A percentile compares a stretch with the other conserved stretches of the same genome.
Conservation (phyloP, 2,113 vertebrate genomes). For the Rynchops niger region DNA sequence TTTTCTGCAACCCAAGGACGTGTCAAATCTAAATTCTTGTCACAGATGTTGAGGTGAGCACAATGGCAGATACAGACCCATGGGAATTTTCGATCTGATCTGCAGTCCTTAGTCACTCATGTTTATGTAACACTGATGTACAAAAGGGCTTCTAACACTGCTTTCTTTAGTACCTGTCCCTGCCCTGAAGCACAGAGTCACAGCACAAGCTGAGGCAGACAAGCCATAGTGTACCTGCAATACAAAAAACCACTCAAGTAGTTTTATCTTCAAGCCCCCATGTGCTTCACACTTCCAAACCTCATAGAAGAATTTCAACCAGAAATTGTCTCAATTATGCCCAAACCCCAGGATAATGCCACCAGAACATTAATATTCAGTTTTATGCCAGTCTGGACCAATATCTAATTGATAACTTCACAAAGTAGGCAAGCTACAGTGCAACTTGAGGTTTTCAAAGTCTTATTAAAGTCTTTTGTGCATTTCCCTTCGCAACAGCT, state of each 20-base stretch:
- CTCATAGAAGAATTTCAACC: neutral
- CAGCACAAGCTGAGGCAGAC: neutral
- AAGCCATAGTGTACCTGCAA: neutral
- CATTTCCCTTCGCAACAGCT: neutral
- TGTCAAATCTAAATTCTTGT: neutral
- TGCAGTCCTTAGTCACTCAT: neutral
- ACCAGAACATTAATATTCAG: neutral
- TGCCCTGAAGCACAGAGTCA: neutral
- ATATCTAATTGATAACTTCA: neutral
- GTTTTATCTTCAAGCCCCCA: neutral
- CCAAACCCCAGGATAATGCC: neutral
- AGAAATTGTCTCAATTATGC: neutral
- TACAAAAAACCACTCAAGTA: neutral
- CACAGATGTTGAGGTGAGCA: neutral
- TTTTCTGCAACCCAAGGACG: neutral
- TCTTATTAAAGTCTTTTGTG: neutral
- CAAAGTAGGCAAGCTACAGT: neutral
- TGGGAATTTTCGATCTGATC: neutral
- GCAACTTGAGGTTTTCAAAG: neutral
- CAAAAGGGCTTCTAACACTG: neutral
- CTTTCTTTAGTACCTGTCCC: neutral
- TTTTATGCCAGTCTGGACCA: neutral
- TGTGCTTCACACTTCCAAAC: neutral
- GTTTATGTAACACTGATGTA: neutral
- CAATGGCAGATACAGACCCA: neutral